Conservation (phyloP, 2,888 invertebrate species). For the Beris chalybata region DNA sequence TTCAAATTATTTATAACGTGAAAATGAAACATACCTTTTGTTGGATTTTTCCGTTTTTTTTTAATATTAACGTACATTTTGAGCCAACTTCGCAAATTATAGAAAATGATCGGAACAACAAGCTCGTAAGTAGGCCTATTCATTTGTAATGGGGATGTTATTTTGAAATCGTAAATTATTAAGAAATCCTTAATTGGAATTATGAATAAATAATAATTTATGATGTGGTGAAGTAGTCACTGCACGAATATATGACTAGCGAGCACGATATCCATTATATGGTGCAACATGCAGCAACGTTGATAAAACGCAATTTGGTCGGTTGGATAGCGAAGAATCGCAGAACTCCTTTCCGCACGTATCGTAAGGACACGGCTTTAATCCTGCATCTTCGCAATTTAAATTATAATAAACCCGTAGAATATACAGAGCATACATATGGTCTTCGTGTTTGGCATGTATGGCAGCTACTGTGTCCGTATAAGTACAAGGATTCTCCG, state of each 20-base stretch:
- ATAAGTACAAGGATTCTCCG: conserved; percentile 21
- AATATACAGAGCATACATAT: background rate
- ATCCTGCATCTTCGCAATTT: conserved; percentile 20
- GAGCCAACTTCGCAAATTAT: background rate
- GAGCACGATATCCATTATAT: conserved; percentile 29
- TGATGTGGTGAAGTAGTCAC: conserved; percentile 14
- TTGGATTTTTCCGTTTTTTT: too few relatives aligned
- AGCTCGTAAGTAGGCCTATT: too few relatives aligned
- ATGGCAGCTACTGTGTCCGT: conserved; percentile 1
- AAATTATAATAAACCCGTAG: conserved; percentile 21
- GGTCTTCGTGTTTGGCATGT: background rate
- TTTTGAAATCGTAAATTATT: conserved; percentile 23
- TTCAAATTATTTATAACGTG: too few relatives aligned
- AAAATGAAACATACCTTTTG: too few relatives aligned
- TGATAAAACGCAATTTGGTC: conserved; percentile 28
- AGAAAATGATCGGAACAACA: too few relatives aligned
- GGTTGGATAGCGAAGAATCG: conserved; percentile 1
- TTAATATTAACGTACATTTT: background rate
- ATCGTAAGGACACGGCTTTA: conserved; percentile 12
- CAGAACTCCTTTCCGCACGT: background rate
- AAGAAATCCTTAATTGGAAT: conserved; percentile 34
- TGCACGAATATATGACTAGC: conserved; percentile 17
- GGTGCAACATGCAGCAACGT: background rate
- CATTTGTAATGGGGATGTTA: background rate
- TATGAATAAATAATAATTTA: conserved; percentile 36